These are phyloP conservation scores for Rhabdomys dilectus DNA, from an alignment of 2,113 vertebrate species.

Conservation along the genomic window DNA sequence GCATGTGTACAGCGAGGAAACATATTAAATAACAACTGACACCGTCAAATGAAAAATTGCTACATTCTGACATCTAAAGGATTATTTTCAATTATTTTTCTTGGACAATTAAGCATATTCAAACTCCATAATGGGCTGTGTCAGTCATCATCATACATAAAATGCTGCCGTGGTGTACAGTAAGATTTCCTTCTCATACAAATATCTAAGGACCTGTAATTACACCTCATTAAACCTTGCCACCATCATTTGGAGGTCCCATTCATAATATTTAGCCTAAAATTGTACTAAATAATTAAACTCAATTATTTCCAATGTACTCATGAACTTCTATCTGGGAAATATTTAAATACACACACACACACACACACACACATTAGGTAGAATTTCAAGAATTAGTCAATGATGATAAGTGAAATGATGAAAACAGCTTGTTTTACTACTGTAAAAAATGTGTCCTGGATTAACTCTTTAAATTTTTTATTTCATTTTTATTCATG, in stretches of 20 bases:
- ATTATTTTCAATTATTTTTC: conserved; percentile 89
- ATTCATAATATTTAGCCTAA: conserved; percentile 83
- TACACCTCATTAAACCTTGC: conserved; percentile 86
- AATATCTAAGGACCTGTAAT: conserved; percentile 85
- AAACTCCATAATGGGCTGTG: conserved; percentile 84
- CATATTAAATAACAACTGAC: conserved; percentile 80
- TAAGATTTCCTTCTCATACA: conserved; percentile 81
- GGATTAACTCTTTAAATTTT: conserved; percentile 22
- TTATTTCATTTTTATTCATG: not conserved
- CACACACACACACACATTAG: conserved; percentile 58
- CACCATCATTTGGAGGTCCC: conserved; percentile 81
- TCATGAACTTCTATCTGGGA: conserved; percentile 77
- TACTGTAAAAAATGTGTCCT: not conserved
- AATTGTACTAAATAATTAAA: conserved; percentile 78
- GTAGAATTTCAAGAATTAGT: conserved; percentile 6
- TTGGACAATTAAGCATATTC: conserved; percentile 87
- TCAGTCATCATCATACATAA: conserved; percentile 86
- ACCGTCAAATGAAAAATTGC: conserved; percentile 78
- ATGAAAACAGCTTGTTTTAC: conserved; percentile 53
- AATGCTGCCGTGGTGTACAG: conserved; percentile 82
- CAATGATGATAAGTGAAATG: conserved; percentile 57
- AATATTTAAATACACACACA: conserved; percentile 60
- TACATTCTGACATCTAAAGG: conserved; percentile 86
- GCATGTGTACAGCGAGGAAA: conserved; percentile 72
- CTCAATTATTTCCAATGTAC: conserved; percentile 77